These are phyloP conservation scores for Diabrotica balteata DNA, from an alignment of 2,888 invertebrate species.

Conservation along the genomic window DNA sequence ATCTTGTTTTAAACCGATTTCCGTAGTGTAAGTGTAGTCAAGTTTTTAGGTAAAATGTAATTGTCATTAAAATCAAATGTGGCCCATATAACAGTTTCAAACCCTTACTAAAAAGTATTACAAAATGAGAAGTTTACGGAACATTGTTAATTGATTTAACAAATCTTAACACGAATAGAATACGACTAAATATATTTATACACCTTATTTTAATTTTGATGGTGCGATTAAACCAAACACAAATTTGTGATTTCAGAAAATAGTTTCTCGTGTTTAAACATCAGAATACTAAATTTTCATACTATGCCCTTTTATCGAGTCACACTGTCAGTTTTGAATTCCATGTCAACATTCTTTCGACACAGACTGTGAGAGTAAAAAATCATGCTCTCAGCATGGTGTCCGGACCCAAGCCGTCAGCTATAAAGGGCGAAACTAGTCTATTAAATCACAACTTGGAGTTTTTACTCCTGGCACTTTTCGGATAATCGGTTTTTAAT, in stretches of 20 bases:
- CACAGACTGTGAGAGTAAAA: conserved; percentile 21
- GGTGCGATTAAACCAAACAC: background rate
- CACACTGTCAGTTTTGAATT: conserved; percentile 17
- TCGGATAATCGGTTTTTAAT: conserved; percentile 26
- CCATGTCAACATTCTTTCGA: conserved; percentile 15
- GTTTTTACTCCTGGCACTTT: conserved; percentile 19
- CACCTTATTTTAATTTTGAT: too few relatives aligned
- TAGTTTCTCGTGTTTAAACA: too few relatives aligned
- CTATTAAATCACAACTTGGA: conserved; percentile 29
- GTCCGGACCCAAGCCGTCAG: conserved; percentile 16
- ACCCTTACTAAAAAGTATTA: too few relatives aligned
- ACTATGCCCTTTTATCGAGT: conserved; percentile 4
- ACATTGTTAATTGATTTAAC: too few relatives aligned
- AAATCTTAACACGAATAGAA: too few relatives aligned
- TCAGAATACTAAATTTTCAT: conserved; percentile 8
- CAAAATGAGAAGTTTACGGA: too few relatives aligned
- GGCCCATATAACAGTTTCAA: too few relatives aligned
- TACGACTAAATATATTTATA: too few relatives aligned
- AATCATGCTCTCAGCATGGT: conserved; percentile 28
- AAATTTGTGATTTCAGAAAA: background rate
- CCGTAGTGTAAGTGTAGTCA: too few relatives aligned
- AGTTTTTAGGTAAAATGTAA: too few relatives aligned
- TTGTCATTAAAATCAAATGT: too few relatives aligned
- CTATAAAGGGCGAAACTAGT: conserved; percentile 30
- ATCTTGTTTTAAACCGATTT: too few relatives aligned